Evolutionary conservation across 2,113 vertebrate genomes (phyloP).

Genomic region (Chlorodrepanis virens): DNA sequence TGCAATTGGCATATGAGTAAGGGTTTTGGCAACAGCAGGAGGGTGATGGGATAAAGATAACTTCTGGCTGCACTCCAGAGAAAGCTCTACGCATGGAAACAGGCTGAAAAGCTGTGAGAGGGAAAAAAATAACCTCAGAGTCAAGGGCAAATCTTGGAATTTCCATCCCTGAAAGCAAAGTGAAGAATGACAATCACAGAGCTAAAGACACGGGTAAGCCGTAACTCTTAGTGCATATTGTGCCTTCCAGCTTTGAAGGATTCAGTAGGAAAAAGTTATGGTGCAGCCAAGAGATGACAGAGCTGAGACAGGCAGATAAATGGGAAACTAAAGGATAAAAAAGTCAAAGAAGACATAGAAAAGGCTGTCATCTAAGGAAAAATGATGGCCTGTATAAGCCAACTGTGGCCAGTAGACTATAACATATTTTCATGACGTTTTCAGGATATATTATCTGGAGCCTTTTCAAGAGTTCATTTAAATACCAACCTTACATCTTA

Average conservation of each 20-base stretch:
- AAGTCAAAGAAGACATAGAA: background rate
- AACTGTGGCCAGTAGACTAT: background rate
- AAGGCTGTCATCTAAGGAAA: background rate
- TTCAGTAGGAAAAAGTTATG: background rate
- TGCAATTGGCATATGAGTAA: background rate
- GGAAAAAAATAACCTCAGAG: conserved; percentile 16
- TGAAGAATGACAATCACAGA: background rate
- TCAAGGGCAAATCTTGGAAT: conserved; percentile 46
- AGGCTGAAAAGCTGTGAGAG: background rate
- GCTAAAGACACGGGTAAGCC: background rate
- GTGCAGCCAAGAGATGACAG: background rate
- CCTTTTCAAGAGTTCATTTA: background rate
- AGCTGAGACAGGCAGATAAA: background rate
- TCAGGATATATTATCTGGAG: background rate
- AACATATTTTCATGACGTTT: background rate
- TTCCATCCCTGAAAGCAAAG: background rate
- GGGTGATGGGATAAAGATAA: conserved; percentile 51
- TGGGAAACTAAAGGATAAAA: background rate
- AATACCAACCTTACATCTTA: background rate
- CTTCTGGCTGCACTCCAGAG: conserved; percentile 31
- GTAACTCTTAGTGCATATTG: background rate
- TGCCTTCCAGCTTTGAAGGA: background rate
- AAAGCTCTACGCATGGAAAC: background rate
- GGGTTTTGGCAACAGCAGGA: conserved; percentile 33
- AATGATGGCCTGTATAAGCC: background rate